Base-by-base conservation (phyloP, 2,797 vertebrate species). In the Oceanodroma leucorhoa region DNA sequence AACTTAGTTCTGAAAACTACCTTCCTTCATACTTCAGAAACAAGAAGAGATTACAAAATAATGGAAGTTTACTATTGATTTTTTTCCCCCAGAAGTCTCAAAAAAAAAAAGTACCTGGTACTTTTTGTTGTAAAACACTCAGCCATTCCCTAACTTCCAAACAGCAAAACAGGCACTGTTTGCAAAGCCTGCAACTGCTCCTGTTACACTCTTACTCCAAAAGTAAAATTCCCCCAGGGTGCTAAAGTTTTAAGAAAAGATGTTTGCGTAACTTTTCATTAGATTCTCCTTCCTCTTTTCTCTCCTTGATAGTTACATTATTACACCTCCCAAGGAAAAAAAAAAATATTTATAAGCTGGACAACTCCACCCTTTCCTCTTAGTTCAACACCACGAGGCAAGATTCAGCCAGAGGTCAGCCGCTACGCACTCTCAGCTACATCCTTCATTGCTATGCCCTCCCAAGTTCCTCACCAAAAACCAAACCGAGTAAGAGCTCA, bases 311-410 rank as follows among this genome's bases (percentile, higher is more conserved):
- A 84, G 48, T 40, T 48, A 72, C 20, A 73, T 64, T 93, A 66
- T 84, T 73, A 57, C 54, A 95, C 41, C 64, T 73, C 67, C 29
- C 46, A 78, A 45, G 38, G 69, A 72, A 84, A 32, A 72, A 81
- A 81, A 34, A 78, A 45, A 60, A 71, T 21, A 90, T 50, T 62
- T 81, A n/a, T 23, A 61, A 86, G 29, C 61, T 78, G 57, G 38
- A 64, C 45, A 88, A 29, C 72, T 88, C 91, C 91, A 90, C 89
- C 95, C 93, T 89, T 91, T 66, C 84, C 87, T 72, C 73, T 73
- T 19, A 82, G 51, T 66, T 78, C 66, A 87, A 65, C 62, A 45
- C 13, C 22, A 67, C 0, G 2, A 85, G 71, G 41, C 16, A 70
- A 45, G 66, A 93, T 46, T 50, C 57, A 69, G 65, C 36, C 87